phyloP scores from a whole-genome alignment of 1,140 invertebrate species.

The Lepidurus arcticus region DNA sequence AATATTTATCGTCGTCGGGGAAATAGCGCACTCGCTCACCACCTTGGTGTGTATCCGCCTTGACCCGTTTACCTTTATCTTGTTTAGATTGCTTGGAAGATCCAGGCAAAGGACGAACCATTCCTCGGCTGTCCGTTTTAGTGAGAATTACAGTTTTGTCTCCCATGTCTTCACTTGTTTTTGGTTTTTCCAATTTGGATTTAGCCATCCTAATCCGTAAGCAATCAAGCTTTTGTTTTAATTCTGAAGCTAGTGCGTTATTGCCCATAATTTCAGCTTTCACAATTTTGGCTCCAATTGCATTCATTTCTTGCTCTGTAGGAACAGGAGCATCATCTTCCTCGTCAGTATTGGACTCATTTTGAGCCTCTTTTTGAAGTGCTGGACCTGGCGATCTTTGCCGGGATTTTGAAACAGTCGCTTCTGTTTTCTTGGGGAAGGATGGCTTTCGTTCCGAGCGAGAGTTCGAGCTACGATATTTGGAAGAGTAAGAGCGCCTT shows the following conservation, averaged over 20 bases:
- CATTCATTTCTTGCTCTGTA: conserved; percentile 78
- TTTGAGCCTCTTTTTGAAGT: neutral
- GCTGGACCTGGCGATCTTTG: neutral
- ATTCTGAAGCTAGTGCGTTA: conserved; percentile 55
- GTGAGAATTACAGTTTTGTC: conserved; percentile 58
- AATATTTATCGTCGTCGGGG: conserved; percentile 82
- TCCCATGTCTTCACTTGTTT: conserved; percentile 46
- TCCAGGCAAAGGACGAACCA: conserved; percentile 40
- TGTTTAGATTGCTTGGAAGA: conserved; percentile 33
- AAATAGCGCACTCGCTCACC: conserved; percentile 76
- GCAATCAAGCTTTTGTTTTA: conserved; percentile 67
- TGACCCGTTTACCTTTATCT: conserved; percentile 52
- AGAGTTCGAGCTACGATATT: neutral
- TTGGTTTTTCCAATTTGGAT: conserved; percentile 25
- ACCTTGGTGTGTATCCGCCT: conserved; percentile 61
- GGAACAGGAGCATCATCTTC: conserved; percentile 41
- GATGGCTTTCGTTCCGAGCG: neutral
- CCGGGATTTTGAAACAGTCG: neutral
- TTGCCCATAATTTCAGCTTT: conserved; percentile 89
- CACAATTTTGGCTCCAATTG: conserved; percentile 75
- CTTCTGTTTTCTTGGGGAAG: neutral
- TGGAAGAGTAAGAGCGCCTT: neutral
- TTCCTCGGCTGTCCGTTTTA: conserved; percentile 60
- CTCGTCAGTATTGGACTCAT: conserved; percentile 28
- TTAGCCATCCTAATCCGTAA: conserved; percentile 44